Conservation (phyloP, 2,888 invertebrate genomes). For the Julus scanicus region DNA sequence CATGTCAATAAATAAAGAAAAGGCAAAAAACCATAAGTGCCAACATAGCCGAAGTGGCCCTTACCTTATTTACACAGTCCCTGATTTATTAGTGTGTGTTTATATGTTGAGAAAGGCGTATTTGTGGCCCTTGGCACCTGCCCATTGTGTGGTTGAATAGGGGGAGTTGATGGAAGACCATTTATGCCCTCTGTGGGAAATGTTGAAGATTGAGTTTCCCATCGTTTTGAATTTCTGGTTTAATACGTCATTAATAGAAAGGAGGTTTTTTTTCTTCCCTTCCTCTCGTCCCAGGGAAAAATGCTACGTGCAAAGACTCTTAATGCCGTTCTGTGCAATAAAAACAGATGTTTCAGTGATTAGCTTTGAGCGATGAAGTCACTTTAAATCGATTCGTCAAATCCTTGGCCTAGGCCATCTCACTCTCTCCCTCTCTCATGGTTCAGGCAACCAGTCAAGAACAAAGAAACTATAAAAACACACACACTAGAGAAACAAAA, state of each 20-base stretch:
- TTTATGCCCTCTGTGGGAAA: neutral
- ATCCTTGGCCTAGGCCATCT: slow-evolving; percentile 36
- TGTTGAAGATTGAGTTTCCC: slow-evolving; percentile 29
- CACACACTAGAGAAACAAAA: neutral
- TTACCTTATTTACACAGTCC: slow-evolving; percentile 23
- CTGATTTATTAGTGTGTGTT: neutral
- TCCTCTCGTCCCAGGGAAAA: neutral
- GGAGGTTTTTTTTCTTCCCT: neutral
- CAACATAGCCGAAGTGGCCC: neutral
- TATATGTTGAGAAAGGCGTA: slow-evolving; percentile 27
- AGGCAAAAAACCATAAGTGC: neutral
- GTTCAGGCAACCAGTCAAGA: slow-evolving; percentile 14
- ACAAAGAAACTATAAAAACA: slow-evolving; percentile 18
- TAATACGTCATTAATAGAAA: slow-evolving; percentile 43
- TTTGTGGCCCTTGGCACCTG: neutral
- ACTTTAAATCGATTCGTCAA: slow-evolving; percentile 47
- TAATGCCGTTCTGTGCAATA: slow-evolving; percentile 36
- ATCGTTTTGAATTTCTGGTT: slow-evolving; percentile 31
- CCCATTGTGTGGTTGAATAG: neutral
- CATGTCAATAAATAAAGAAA: neutral
- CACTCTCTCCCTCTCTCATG: too few relatives aligned
- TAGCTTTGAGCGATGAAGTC: slow-evolving; percentile 48
- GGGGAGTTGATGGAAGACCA: neutral
- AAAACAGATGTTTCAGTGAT: slow-evolving; percentile 52
- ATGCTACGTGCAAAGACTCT: slow-evolving; percentile 35